Base-by-base conservation (phyloP, 2,113 vertebrate species). In the Petroica traversi region DNA sequence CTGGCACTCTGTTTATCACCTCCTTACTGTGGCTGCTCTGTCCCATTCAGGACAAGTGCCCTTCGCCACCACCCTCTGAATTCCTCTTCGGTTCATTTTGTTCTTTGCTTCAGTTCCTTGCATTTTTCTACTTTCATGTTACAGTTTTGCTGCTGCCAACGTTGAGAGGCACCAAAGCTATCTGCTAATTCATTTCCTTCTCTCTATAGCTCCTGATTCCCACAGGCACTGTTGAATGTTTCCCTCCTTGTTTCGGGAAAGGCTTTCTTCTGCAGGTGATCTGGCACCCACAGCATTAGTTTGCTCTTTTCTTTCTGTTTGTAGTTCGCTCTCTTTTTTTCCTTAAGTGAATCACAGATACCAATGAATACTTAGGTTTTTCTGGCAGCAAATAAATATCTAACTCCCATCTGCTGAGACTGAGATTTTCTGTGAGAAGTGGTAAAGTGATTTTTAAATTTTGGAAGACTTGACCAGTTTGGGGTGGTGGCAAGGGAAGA, bases 51-150 rank as follows among this genome's bases (percentile, higher is more conserved):
- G 0, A 48, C 13, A 45, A 73, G 85, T 49, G 59, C 75, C 76
- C 63, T 91, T 89, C 2, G 0, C 64, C 80, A 81, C 73, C 71
- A 31, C 61, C 51, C 80, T 78, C 69, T 19, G 57, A 81, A 88
- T 95, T 95, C 84, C 80, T 87, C 34, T 69, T 24, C 54, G 46
- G 61, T 89, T 92, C 41, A n/a, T 61, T 85, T 46, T 89, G 84
- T 89, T 61, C 73, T 46, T 66, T 76, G 31, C 43, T 85, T 36
- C 41, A n/a, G 34, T 73, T 86, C 69, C 82, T 59, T 26, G 15
- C 14, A 23, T 89, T 91, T 91, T 83, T 87, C 48, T 89, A 1
- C 54, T 91, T 75, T 66, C 29, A 10, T 19, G 45, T 59, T 86
- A 67, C 1, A 3, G 43, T 95, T 75, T 74, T 85, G 36, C 62